These are phyloP conservation scores for Gorsachius magnificus DNA, from an alignment of 2,797 vertebrate species.

Conservation along the genomic window DNA sequence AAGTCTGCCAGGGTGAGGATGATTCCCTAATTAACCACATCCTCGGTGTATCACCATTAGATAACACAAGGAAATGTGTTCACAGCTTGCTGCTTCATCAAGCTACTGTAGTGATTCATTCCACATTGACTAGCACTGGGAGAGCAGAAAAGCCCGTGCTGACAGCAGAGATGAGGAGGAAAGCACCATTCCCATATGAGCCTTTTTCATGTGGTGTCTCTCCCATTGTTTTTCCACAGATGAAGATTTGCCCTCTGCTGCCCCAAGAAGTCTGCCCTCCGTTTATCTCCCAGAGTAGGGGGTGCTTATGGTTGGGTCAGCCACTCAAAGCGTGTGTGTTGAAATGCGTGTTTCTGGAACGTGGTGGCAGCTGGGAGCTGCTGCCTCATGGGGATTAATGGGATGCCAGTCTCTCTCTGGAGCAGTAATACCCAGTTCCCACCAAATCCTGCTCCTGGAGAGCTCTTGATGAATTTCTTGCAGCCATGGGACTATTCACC, in stretches of 20 bases:
- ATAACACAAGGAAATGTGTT: conserved; percentile 25
- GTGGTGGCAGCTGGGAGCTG: neutral
- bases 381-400: neutral
- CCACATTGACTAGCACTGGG: neutral
- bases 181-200: neutral
- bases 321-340: accelerated
- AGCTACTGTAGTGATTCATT: conserved; percentile 24
- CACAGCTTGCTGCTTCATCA: conserved; percentile 22
- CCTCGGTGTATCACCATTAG: conserved; percentile 26
- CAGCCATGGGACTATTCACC: neutral
- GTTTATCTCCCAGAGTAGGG: neutral
- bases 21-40: conserved; percentile 43
- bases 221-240: neutral
- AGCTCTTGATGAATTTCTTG: neutral
- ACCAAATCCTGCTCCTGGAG: neutral
- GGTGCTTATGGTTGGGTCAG: neutral
- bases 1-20: neutral
- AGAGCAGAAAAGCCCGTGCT: neutral
- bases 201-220: neutral
- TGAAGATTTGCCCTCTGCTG: neutral
- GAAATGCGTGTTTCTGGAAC: neutral
- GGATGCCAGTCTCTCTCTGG: accelerated
- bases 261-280: neutral
- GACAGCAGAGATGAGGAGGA: neutral
- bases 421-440: neutral